Evolutionary conservation across 2,888 invertebrate genomes (phyloP), one percentile per base, ranked within the genome.

Genomic region (Xylota sylvarum): DNA sequence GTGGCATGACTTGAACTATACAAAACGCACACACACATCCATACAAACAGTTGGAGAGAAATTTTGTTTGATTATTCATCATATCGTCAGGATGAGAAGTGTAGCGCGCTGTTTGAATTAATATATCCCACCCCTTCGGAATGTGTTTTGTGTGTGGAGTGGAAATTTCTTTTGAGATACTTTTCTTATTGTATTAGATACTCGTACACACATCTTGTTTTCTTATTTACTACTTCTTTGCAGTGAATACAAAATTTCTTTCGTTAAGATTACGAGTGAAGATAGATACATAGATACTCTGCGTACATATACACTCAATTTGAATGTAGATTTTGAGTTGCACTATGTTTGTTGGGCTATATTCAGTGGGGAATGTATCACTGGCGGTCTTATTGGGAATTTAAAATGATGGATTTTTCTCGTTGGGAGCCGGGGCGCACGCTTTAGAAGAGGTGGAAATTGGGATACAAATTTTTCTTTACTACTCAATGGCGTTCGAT

Each of bases 81-180:
- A 86, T n/a, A n/a, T 82, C 64, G 74, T 70, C 60, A 30, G 46
- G 12, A 14, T 14, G 65, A 65, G 64, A 52, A 48, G 46, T 73
- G 50, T 37, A 27, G 52, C 52, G 12, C 40, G 37, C 32, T 5
- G 48, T 62, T 82, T 58, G 82, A 86, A 86, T 82, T 86, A 73
- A 82, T 86, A 83, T 83, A 84, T 84, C 85, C 86, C 86, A 86
- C 86, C 86, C 86, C 82, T 86, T 86, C 70, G 74, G 76, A 62
- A 48, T 69, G 64, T 23, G 3, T n/a, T 56, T n/a, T 56, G 19
- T 69, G 40, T 77, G 64, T 30, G 40, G 72, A 58, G 56, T 80
- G 60, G 19, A 69, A 78, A 67, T 64, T 72, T 60, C 56, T 50
- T 83, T 84, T 84, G 84, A 85, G 85, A 85, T 76, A 86, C 72